These are phyloP conservation scores for Rhodinocichla rosea DNA, from an alignment of 2,113 vertebrate species.

Conservation along the genomic window DNA sequence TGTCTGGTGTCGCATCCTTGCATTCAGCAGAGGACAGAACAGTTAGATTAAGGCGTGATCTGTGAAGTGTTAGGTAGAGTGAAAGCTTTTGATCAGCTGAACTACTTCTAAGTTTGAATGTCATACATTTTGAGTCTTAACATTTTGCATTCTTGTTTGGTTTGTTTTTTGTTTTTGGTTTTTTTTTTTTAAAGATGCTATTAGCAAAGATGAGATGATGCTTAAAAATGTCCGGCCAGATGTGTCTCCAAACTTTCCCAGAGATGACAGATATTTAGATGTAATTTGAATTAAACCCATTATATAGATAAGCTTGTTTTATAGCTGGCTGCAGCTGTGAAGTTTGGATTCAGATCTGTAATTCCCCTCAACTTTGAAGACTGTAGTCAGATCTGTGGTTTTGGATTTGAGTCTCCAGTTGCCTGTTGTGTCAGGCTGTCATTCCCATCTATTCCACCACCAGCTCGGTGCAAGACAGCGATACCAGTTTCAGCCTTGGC, in stretches of 20 bases:
- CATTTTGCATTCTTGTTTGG: not conserved
- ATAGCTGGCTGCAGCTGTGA: slow-evolving; percentile 35
- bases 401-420: slow-evolving; percentile 16
- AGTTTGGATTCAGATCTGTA: slow-evolving; percentile 57
- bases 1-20: not conserved
- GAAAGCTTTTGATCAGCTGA: not conserved
- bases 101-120: not conserved
- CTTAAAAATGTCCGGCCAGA: slow-evolving; percentile 1
- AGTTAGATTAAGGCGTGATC: not conserved
- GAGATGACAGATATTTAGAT: not conserved
- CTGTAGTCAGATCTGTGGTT: slow-evolving; percentile 21
- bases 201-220: not conserved
- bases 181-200: not conserved
- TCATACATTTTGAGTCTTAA: not conserved
- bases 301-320: slow-evolving; percentile 16
- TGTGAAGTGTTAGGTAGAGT: not conserved
- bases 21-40: not conserved
- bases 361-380: slow-evolving; percentile 8
- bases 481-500: not conserved
- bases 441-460: not conserved
- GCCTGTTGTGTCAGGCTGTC: not conserved
- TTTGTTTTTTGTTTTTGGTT: not conserved
- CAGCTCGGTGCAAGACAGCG: not conserved
- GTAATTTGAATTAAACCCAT: not conserved
- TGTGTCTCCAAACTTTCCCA: not conserved